Evolutionary conservation across 1,140 invertebrate species (phyloP), one percentile per base, ranked within the genome.

Genomic region (Drosophila littoralis): DNA sequence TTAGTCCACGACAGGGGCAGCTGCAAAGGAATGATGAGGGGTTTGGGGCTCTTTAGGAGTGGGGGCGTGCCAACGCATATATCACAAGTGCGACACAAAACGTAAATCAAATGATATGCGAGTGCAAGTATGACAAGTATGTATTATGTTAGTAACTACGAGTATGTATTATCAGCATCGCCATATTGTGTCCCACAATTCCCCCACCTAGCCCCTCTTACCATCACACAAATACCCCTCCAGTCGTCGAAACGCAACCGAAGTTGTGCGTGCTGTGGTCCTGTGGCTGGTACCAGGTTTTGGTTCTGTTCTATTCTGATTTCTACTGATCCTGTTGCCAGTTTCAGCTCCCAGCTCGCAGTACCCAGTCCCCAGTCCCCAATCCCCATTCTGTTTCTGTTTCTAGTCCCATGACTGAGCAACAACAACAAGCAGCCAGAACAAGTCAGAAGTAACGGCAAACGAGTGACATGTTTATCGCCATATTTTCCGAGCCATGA

Each of bases 21-120:
- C 64, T 28, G 32, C 13, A 54, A 28, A 15, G 45, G n/a, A 57
- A 66, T 55, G 50, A 70, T 70, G 68, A 63, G 22, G 22, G 4
- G 50, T 33, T 33, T 38, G 22, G 15, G 22, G 48, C 15, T 35
- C 22, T 28, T 5, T 28, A 5, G 22, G 22, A 28, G 22, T 7
- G 13, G 54, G 74, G 69, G 77, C 73, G 63, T 84, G 82, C 78
- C 71, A 82, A 55, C 69, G 76, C 83, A 86, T 86, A 86, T 86
- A 86, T 86, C 83, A 85, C 79, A 71, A 86, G 72, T 82, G 83
- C 83, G 83, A 86, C 83, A 86, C 72, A 88, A 86, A 88, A 61
- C 83, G 83, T 86, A 86, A 86, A 86, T 86, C 83, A 86, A 86
- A 86, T 88, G 83, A 86, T 86, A 86, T 86, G 83, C 83, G 83